Base-by-base conservation (phyloP, 1,140 invertebrate species). In the Oryctes rhinoceros region DNA sequence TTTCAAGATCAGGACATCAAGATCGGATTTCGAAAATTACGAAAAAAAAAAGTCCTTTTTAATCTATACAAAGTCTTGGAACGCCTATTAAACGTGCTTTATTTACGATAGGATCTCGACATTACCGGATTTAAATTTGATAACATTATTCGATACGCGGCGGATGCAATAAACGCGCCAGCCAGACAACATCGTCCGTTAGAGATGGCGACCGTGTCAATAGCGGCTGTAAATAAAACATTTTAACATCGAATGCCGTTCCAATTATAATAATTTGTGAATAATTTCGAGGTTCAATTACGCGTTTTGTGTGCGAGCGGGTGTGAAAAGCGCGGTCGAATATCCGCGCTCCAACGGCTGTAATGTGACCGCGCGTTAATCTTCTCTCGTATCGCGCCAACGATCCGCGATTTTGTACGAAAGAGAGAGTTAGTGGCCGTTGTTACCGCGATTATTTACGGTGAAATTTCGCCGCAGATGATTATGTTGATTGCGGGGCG, bases 201-300 rank as follows among this genome's bases (percentile, higher is more conserved):
- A 44, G 9, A 5, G 5, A 44, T 10, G 39, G 39, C 49, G 49
- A 4, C 49, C 13, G 49, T 18, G n/a, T 53, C 49, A 53, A 53
- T 53, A 35, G 24, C 75, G 37, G 39, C 39, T 4, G 75, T 76
- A 76, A 76, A 76, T 76, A 76, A 76, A 76, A 76, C 75, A 76
- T 76, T 76, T 76, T 76, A 76, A 10, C 75, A 76, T 76, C 75
- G 39, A 76, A 44, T 76, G 44, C 39, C 75, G 75, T 18, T 20
- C 75, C 75, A 76, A 76, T 76, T 76, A 76, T 76, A 76, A 76
- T 76, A 76, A 76, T 76, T 76, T 76, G 75, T 76, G 75, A 76
- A 47, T 76, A 76, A 76, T 76, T 76, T 47, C 35, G 75, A 11
- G 39, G 74, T 76, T 76, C 79, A 76, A 80, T 80, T 80, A 76